These are phyloP conservation scores for Rhabdomys pumilio DNA, from an alignment of 2,797 vertebrate genomes.

Conservation along the genomic window DNA sequence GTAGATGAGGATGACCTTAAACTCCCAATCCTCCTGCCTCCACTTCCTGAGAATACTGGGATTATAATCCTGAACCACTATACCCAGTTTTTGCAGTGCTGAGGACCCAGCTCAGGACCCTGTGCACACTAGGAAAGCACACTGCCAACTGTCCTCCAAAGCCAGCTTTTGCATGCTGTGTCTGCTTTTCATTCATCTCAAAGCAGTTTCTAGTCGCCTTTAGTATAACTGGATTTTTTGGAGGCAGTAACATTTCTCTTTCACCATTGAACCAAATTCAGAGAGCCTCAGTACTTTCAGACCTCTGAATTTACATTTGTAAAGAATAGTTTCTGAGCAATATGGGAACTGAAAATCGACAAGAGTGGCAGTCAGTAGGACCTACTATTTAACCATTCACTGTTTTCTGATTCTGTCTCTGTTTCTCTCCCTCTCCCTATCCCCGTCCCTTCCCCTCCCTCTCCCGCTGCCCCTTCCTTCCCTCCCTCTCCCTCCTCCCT, in stretches of 20 bases:
- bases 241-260: not conserved
- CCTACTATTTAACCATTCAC: not conserved
- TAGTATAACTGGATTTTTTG: not conserved
- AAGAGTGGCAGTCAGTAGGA: not conserved
- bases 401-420: not conserved
- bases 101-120: not conserved
- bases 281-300: not conserved
- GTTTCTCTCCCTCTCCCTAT: not conserved
- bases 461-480: too few relatives aligned
- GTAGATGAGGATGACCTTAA: not conserved
- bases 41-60: not conserved
- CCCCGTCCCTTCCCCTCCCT: too few relatives aligned
- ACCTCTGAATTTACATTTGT: conserved; percentile 12
- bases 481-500: too few relatives aligned
- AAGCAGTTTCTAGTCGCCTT: conserved; percentile 46
- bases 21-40: not conserved
- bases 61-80: not conserved
- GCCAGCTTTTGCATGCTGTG: not conserved
- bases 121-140: not conserved
- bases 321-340: conserved; percentile 30
- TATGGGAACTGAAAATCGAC: conserved; percentile 64
- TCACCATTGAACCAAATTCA: conserved; percentile 32
- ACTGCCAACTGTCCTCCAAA: not conserved
- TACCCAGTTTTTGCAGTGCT: not conserved
- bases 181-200: conserved; percentile 51